These are phyloP conservation scores for Sus scrofa DNA, from an alignment of 2,113 vertebrate species.

Conservation along the genomic window DNA sequence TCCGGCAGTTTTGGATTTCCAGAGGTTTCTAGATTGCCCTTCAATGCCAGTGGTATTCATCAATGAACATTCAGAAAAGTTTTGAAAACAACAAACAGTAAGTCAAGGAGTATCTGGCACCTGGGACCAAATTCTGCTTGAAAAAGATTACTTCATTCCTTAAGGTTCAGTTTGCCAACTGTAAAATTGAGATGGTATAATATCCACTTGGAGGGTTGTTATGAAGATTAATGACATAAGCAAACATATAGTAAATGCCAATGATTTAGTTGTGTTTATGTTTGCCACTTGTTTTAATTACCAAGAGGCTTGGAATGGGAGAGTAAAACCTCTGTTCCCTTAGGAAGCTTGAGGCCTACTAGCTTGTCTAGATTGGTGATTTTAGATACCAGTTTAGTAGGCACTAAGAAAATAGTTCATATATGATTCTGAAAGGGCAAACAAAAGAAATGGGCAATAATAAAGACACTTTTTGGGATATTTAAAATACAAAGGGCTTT, in stretches of 20 bases:
- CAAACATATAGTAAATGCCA: not conserved
- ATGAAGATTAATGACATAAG: not conserved
- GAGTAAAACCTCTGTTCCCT: not conserved
- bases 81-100: not conserved
- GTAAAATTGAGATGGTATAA: not conserved
- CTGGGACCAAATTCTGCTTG: not conserved
- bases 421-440: not conserved
- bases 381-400: not conserved
- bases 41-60: not conserved
- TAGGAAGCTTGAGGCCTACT: not conserved
- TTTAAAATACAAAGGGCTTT: conserved; percentile 22
- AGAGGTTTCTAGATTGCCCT: conserved; percentile 5
- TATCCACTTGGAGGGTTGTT: not conserved
- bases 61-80: not conserved
- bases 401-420: not conserved
- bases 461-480: not conserved
- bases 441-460: not conserved
- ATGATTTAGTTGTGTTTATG: not conserved
- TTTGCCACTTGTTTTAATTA: conserved; percentile 27
- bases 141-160: not conserved
- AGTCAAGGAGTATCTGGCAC: not conserved
- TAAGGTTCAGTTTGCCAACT: not conserved
- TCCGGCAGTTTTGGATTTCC: not conserved
- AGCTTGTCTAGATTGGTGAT: not conserved
- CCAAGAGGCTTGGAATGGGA: not conserved